Conservation (phyloP, 2,113 vertebrate genomes). For the Ophiodon elongatus region DNA sequence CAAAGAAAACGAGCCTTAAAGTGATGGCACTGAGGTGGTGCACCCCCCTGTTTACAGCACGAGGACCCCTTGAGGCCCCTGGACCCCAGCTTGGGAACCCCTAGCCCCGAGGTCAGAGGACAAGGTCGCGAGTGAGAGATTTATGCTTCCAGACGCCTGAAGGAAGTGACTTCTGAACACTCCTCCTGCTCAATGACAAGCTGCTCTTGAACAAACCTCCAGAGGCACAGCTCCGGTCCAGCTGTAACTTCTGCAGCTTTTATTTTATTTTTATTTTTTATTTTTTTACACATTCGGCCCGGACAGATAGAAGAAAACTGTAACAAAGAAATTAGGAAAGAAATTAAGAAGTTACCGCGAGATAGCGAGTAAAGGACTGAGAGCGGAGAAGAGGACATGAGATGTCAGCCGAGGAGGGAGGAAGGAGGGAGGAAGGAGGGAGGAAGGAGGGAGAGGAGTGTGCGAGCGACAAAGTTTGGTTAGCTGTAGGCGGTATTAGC, state of each 20-base stretch:
- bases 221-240: not conserved
- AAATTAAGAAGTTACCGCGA: not conserved
- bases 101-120: slow-evolving; percentile 15
- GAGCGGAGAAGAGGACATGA: not conserved
- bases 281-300: not conserved
- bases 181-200: not conserved
- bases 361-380: not conserved
- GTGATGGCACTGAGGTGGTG: not conserved
- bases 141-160: not conserved
- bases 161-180: not conserved
- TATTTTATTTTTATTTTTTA: not conserved
- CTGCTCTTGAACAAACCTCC: not conserved
- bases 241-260: not conserved
- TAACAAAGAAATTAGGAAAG: not conserved
- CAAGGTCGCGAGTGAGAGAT: slow-evolving; percentile 2
- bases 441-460: not conserved
- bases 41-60: not conserved
- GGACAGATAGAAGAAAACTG: slow-evolving; percentile 6
- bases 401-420: not conserved
- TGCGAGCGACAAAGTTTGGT: slow-evolving; percentile 35
- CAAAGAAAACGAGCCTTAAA: not conserved
- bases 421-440: not conserved
- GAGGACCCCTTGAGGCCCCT: not conserved
- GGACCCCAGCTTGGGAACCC: not conserved
- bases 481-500: slow-evolving; percentile 69